Base-by-base conservation (phyloP, 1,140 invertebrate genomes). In the Anoplophora glabripennis region DNA sequence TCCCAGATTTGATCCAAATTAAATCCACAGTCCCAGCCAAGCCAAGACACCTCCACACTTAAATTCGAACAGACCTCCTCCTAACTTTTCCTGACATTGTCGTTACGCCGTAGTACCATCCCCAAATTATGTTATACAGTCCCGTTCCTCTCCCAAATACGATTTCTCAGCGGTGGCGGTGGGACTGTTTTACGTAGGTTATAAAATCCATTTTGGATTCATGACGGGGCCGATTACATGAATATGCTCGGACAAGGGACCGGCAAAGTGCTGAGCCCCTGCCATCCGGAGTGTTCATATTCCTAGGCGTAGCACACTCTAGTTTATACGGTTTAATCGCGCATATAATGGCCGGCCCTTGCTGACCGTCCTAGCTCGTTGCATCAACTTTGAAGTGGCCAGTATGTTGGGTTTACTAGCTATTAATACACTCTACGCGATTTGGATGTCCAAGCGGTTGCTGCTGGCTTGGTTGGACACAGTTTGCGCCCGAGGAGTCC, bases 311-410 rank as follows among this genome's bases (percentile, higher is more conserved):
- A 38, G 57, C 56, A 52, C 5, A 28, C 53, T 56, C 59, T 55
- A 62, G 18, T 67, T 63, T 59, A 64, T 64, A 57, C 54, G 65
- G 65, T 63, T 64, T 67, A 64, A 67, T 67, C 65, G 65, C 61
- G 61, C 62, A 61, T 64, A 61, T 67, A 67, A 67, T 64, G 59
- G 61, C 58, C 47, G 46, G 53, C 28, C 61, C 65, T 61, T 51
- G 58, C 62, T 64, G 65, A 67, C 65, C 65, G 59, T 28, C 44
- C 61, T 38, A 12, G 10, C 21, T 14, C 34, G n/a, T 49, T 37
- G 54, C 60, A 58, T 57, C 42, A 55, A 53, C 40, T 45, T 48
- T 59, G 46, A 63, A 63, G 55, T 63, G 55, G 56, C 42, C 52
- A 55, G 52, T 57, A 56, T 34, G 21, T 57, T 47, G 40, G 52